Base-by-base conservation (phyloP, 2,113 vertebrate species). In the Carollia perspicillata region DNA sequence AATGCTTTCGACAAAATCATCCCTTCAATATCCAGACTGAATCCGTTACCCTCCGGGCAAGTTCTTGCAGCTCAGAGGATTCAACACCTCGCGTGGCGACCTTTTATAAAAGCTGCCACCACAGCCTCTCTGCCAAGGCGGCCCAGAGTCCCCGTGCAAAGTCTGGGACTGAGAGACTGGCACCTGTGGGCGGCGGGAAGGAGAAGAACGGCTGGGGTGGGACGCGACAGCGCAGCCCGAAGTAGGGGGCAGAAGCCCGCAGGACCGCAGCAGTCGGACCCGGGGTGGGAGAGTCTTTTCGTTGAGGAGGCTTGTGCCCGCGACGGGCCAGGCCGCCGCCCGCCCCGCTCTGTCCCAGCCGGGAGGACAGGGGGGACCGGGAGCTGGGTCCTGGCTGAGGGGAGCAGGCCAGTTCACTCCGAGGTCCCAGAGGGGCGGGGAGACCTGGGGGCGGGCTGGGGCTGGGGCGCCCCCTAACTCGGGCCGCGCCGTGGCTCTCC, bases 71-170 rank as follows among this genome's bases (percentile, higher is more conserved):
- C 77, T 84, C 28, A 5, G 55, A 94, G 40, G 90, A 87, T 90
- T 94, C 95, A 68, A 85, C 77, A 90, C 72, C 66, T 87, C 2
- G n/a, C 33, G 58, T n/a, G 2, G 79, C 22, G 60, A 42, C 58
- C 72, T 81, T 60, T 92, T 33, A 85, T 44, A 84, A 85, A 81
- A 85, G 66, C 93, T 42, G 55, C 30, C 0, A 12, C 40, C 6
- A 51, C 49, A n/a, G 94, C 92, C 23, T 69, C 51, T 84, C 80
- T 79, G 75, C 75, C n/a, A 63, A 95, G 87, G 89, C 60, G 65
- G 94, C 66, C 42, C 53, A 40, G 88, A 95, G 92, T 96, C 92
- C 80, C 71, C 6, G 53, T 9, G 86, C 85, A 96, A 85, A 95
- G 95, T 84, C 92, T 51, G 74, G 84, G 85, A 66, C 89, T 90